Evolutionary conservation across 2,888 invertebrate species (phyloP), one percentile per base, ranked within the genome.

Genomic region (Hypolimnas misippus): DNA sequence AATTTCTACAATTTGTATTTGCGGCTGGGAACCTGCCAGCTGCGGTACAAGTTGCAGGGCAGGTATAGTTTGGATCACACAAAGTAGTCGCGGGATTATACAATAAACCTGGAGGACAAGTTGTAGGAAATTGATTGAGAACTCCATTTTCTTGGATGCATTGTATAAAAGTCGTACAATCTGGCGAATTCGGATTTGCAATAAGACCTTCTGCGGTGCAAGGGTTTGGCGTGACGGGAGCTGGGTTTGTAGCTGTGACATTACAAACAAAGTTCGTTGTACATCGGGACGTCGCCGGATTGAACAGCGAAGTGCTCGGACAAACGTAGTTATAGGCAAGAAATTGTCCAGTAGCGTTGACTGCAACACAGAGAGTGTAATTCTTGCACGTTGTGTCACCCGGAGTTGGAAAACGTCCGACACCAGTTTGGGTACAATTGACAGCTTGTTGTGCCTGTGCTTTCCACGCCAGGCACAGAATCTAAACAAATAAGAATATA

Each of bases 221-320:
- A 1, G 79, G 75, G 0, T 81, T 76, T 0, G 76, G 59, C 0
- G 73, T 70, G 0, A 67, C 73, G 0, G 73, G 73, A 0, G 66
- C 73, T 0, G 73, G 71, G 0, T 71, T 68, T 2, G 70, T 70
- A 1, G 68, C 61, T 0, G 78, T 78, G 1, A 76, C 75, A 31
- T 74, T 81, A 67, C 89, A 89, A 1, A 73, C 75, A 68, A 86
- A 89, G 67, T 81, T 83, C 19, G 76, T 71, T 0, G 90, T 89
- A 68, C 92, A 92, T 38, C 66, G 73, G 0, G 75, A 66, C 0
- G 76, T 70, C 38, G 64, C 70, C 0, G 90, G 89, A 63, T 89
- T 84, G 74, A 92, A 92, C 33, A 87, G 70, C 65, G 90, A 88
- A 1, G 83, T 86, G 0, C 82, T 76, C 0, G 90, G 89, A 59